A percentile compares a stretch with the other conserved stretches of the same genome.
Conservation (phyloP, 2,888 invertebrate species). For the Agrochola litura region DNA sequence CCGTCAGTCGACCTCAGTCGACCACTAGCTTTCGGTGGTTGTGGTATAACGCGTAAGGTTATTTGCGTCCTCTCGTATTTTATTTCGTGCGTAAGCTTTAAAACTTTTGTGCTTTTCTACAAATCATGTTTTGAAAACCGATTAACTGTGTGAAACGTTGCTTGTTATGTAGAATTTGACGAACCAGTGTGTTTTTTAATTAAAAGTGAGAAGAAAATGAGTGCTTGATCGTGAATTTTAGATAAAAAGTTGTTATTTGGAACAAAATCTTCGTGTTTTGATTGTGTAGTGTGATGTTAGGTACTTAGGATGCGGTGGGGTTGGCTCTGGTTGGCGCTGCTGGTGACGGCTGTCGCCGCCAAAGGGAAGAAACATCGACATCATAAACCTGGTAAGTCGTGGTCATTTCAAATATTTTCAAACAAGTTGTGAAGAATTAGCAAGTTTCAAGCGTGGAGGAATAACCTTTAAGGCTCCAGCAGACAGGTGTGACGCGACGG, state of each 20-base stretch:
- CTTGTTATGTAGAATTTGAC: slow-evolving; percentile 16
- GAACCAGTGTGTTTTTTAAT: slow-evolving; percentile 10
- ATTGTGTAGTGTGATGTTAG: slow-evolving; percentile 75
- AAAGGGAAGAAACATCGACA: slow-evolving; percentile 84
- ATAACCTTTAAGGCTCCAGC: not conserved
- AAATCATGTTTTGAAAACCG: not conserved
- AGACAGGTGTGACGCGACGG: too few species aligned
- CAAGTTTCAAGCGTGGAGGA: not conserved
- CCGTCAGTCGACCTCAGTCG: slow-evolving; percentile 59
- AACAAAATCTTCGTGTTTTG: slow-evolving; percentile 58
- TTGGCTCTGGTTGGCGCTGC: slow-evolving; percentile 75
- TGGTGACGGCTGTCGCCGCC: slow-evolving; percentile 79
- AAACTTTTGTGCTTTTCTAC: slow-evolving; percentile 51
- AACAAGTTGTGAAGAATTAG: slow-evolving; percentile 5
- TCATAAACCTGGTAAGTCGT: slow-evolving; percentile 83
- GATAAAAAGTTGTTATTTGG: slow-evolving; percentile 61
- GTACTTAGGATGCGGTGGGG: slow-evolving; percentile 77
- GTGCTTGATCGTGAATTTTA: slow-evolving; percentile 58
- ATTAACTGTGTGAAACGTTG: not conserved
- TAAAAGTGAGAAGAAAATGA: slow-evolving; percentile 19
- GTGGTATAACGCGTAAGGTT: slow-evolving; percentile 41
- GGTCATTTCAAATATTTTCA: not conserved
- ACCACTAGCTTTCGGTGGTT: slow-evolving; percentile 64
- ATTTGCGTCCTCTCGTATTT: slow-evolving; percentile 56
- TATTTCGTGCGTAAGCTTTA: slow-evolving; percentile 61